Evolutionary conservation across 2,888 invertebrate genomes (phyloP).

Genomic region (Oscheius sp.): DNA sequence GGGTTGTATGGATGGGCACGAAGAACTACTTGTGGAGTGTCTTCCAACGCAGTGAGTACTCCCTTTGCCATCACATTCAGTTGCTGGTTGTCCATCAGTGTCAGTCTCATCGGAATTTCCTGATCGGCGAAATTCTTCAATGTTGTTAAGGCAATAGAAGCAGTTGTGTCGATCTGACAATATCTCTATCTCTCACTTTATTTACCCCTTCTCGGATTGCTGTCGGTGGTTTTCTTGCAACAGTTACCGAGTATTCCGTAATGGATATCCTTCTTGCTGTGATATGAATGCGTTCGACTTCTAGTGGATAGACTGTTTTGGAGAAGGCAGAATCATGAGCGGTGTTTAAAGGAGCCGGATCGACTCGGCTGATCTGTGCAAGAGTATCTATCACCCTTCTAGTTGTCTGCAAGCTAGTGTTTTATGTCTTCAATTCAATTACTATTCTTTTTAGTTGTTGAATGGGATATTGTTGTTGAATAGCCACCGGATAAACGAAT

Average conservation of each 20-base stretch:
- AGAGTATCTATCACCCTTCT: conserved; percentile 3
- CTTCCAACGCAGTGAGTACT: conserved; percentile 13
- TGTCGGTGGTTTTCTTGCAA: conserved; percentile 31
- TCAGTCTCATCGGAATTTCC: conserved; percentile 1
- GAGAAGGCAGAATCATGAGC: conserved; percentile 37
- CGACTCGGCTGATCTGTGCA: conserved; percentile 19
- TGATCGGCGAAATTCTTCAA: conserved; percentile 12
- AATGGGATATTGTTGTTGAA: background rate
- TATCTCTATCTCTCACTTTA: background rate
- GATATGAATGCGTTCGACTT: conserved; percentile 30
- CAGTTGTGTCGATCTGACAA: conserved; percentile 28
- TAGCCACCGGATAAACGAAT: conserved; percentile 1
- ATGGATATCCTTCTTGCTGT: conserved; percentile 39
- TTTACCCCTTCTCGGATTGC: conserved; percentile 39
- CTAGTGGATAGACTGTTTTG: conserved; percentile 1
- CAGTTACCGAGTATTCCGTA: conserved; percentile 35
- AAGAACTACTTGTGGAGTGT: conserved; percentile 5
- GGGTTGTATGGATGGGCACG: conserved; percentile 27
- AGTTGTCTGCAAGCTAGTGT: too few species aligned
- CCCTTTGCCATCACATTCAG: conserved; percentile 19
- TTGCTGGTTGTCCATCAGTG: conserved; percentile 26
- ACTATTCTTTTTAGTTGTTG: too few species aligned
- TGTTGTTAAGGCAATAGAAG: background rate
- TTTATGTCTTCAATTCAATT: too few species aligned
- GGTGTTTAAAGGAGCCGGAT: conserved; percentile 21